phyloP scores from a whole-genome alignment of 2,113 vertebrate species.

The Cyprinus carpio region DNA sequence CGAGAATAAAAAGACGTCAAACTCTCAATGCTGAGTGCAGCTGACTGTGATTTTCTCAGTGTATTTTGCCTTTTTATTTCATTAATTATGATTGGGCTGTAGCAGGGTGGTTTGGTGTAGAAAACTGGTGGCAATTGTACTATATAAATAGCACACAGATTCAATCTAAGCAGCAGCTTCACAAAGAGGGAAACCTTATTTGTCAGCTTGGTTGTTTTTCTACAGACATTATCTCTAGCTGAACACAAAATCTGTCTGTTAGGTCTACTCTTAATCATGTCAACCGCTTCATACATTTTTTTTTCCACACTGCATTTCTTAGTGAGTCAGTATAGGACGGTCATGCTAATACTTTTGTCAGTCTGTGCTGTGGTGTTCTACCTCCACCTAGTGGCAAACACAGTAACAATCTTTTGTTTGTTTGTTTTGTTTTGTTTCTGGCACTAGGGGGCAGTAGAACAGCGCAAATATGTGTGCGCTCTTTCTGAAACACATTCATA shows the following conservation, averaged over 20 bases:
- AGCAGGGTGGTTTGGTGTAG: neutral
- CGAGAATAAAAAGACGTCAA: neutral
- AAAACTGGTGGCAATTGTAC: neutral
- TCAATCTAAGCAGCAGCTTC: neutral
- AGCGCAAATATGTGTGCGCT: neutral
- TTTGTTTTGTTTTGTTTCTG: neutral
- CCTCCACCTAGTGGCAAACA: neutral
- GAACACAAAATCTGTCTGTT: neutral
- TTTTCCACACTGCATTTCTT: neutral
- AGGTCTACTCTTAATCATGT: neutral
- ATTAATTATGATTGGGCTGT: neutral
- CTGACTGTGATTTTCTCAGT: neutral
- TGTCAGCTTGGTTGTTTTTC: neutral
- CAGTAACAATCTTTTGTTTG: neutral
- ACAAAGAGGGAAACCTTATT: neutral
- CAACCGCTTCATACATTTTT: neutral
- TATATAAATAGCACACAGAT: neutral
- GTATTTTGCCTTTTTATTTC: neutral
- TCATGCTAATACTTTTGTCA: neutral
- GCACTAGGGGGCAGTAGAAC: conserved; percentile 22
- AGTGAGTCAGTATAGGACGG: neutral
- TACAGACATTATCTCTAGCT: neutral
- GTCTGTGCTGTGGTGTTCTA: neutral
- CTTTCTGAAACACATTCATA: neutral
- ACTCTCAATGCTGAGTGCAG: neutral